A percentile compares a stretch with the other conserved stretches of the same genome.
Conservation (phyloP, 1,140 invertebrate species). For the Globodera ellingtonae region DNA sequence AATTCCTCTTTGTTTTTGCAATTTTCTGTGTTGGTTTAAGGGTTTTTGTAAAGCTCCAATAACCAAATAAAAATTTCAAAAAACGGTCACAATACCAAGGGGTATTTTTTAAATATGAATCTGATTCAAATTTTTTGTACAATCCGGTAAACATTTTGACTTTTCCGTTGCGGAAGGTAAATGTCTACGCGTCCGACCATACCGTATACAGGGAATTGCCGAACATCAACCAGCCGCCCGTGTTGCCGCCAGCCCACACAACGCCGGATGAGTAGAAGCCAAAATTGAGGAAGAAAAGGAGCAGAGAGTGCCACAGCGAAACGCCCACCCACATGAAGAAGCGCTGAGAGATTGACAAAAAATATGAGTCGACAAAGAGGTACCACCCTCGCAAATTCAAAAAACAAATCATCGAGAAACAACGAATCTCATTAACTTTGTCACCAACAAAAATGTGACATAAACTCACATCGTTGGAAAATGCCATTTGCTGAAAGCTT, state of each 20-base stretch:
- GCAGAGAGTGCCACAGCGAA: constrained; percentile 86
- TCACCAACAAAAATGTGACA: not conserved
- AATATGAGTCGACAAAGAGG: no score
- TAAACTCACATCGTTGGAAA: constrained; percentile 71
- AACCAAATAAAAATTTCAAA: not conserved
- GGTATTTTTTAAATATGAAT: no score
- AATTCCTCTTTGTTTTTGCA: no score
- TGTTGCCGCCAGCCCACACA: constrained; percentile 80
- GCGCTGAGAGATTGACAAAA: constrained; percentile 68
- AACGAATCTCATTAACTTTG: no score
- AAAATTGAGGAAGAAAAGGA: constrained; percentile 89
- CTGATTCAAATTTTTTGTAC: no score
- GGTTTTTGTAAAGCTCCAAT: no score
- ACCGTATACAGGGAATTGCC: constrained; percentile 97
- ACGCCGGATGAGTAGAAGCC: constrained; percentile 70
- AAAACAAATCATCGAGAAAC: no score
- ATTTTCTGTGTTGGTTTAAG: no score
- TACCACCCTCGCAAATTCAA: no score
- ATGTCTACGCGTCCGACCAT: constrained; percentile 59
- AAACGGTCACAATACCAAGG: not conserved
- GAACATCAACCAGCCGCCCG: constrained; percentile 87
- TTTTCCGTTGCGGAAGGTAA: no score
- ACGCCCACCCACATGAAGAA: constrained; percentile 97
- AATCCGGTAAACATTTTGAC: no score
- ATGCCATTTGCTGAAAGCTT: constrained; percentile 80